A percentile compares a stretch with the other conserved stretches of the same genome.
Conservation (phyloP, 2,888 invertebrate species). For the Stenurella melanura region DNA sequence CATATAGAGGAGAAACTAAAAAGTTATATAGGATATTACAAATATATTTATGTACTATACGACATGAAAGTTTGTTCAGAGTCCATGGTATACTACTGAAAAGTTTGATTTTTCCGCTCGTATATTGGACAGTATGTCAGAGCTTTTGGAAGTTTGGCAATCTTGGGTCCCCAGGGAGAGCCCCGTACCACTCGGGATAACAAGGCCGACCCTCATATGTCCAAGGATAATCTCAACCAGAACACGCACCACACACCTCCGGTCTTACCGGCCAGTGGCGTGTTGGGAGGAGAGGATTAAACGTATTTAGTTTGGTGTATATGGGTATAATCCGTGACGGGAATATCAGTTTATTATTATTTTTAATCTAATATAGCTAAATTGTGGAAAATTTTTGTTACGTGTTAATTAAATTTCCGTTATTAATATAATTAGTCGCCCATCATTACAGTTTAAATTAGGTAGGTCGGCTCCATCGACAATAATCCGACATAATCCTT, state of each 20-base stretch:
- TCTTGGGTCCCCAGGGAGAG: slow-evolving; percentile 61
- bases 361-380: neutral
- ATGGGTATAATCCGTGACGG: neutral
- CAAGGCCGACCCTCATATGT: slow-evolving; percentile 66
- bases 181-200: slow-evolving; percentile 62
- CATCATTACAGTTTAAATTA: too few relatives aligned
- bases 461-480: too few relatives aligned
- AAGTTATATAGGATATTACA: slow-evolving; percentile 47
- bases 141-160: slow-evolving; percentile 59
- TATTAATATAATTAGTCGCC: too few relatives aligned
- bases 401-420: too few relatives aligned
- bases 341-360: neutral
- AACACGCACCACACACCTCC: slow-evolving; percentile 58
- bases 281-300: neutral
- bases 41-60: slow-evolving; percentile 50
- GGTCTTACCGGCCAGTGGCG: slow-evolving; percentile 25
- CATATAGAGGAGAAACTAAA: slow-evolving; percentile 36
- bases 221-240: slow-evolving; percentile 65
- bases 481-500: too few relatives aligned
- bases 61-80: slow-evolving; percentile 46
- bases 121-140: slow-evolving; percentile 53
- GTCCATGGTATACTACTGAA: slow-evolving; percentile 46
- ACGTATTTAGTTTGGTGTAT: neutral
- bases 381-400: neutral
- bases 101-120: slow-evolving; percentile 56